Evolutionary conservation across 2,888 invertebrate species (phyloP).

Genomic region (Aspidapion aeneum): DNA sequence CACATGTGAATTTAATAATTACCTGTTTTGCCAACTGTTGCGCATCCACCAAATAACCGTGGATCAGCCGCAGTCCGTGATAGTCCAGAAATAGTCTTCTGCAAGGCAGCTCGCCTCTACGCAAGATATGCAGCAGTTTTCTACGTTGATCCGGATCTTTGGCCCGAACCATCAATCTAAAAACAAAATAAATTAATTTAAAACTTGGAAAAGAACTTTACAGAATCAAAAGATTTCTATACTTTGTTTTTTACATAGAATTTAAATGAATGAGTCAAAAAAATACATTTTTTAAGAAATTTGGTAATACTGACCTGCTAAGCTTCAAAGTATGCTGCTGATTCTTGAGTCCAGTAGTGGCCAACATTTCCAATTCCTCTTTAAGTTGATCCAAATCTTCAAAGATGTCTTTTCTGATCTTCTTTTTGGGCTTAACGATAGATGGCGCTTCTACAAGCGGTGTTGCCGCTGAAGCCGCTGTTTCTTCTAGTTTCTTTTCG

Average conservation of each 20-base stretch:
- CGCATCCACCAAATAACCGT: conserved; percentile 89
- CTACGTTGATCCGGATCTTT: conserved; percentile 75
- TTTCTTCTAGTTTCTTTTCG: conserved; percentile 10
- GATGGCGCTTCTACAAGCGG: not conserved
- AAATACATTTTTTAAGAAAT: too few relatives aligned
- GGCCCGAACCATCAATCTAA: conserved; percentile 90
- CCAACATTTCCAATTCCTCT: conserved; percentile 82
- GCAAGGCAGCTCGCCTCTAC: conserved; percentile 78
- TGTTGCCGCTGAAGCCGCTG: not conserved
- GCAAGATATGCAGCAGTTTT: conserved; percentile 72
- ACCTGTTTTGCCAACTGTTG: conserved; percentile 46
- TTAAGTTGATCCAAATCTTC: conserved; percentile 75
- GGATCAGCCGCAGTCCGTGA: conserved; percentile 85
- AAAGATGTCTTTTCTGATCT: conserved; percentile 49
- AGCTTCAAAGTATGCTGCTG: conserved; percentile 85
- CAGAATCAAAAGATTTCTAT: too few relatives aligned
- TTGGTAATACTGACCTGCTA: too few relatives aligned
- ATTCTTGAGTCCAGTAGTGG: conserved; percentile 78
- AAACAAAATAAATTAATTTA: too few relatives aligned
- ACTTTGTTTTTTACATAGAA: too few relatives aligned
- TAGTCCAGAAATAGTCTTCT: conserved; percentile 88
- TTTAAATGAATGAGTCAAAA: too few relatives aligned
- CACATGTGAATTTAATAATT: conserved; percentile 26
- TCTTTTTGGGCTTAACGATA: conserved; percentile 40
- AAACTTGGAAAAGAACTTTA: too few relatives aligned